Percentiles rank a stretch among this genome's conserved stretches.
These are phyloP conservation scores for Tetranychus cinnabarinus DNA, from an alignment of 1,140 invertebrate species.

Conservation along the genomic window DNA sequence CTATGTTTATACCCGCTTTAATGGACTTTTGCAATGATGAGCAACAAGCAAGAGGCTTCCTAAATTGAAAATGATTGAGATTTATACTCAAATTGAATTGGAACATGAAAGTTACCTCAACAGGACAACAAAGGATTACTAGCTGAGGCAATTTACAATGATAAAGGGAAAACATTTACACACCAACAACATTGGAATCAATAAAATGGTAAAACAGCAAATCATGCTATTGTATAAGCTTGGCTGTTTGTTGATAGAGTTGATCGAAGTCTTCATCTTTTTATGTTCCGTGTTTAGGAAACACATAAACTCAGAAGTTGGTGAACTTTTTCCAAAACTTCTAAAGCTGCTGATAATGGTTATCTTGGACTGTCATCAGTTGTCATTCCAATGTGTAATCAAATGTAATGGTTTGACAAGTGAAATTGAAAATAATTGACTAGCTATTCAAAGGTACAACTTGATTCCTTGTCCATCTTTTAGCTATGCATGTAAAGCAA, in stretches of 20 bases:
- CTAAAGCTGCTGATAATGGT: constrained; percentile 73
- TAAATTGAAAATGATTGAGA: constrained; percentile 59
- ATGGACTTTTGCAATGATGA: constrained; percentile 62
- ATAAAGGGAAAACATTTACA: constrained; percentile 55
- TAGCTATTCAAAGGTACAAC: constrained; percentile 82
- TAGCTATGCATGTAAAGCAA: constrained; percentile 45
- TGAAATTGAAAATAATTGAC: constrained; percentile 67
- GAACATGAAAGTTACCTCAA: constrained; percentile 73
- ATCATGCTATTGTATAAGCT: constrained; percentile 60
- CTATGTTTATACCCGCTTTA: constrained; percentile 75
- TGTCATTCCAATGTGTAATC: constrained; percentile 51
- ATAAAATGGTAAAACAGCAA: constrained; percentile 80
- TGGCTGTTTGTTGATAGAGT: constrained; percentile 60
- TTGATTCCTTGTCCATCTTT: constrained; percentile 55
- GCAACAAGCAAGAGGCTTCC: constrained; percentile 64
- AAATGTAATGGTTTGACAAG: constrained; percentile 35
- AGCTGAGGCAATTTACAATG: constrained; percentile 72
- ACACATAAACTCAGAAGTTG: constrained; percentile 63
- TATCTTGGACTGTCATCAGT: constrained; percentile 48
- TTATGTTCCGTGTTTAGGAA: constrained; percentile 65
- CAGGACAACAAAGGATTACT: constrained; percentile 39
- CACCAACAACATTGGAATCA: constrained; percentile 60
- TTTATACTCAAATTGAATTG: constrained; percentile 83
- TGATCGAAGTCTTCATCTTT: constrained; percentile 67
- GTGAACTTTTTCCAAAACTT: constrained; percentile 76